phyloP scores from a whole-genome alignment of 2,113 vertebrate genomes.

The Xiphias gladius region DNA sequence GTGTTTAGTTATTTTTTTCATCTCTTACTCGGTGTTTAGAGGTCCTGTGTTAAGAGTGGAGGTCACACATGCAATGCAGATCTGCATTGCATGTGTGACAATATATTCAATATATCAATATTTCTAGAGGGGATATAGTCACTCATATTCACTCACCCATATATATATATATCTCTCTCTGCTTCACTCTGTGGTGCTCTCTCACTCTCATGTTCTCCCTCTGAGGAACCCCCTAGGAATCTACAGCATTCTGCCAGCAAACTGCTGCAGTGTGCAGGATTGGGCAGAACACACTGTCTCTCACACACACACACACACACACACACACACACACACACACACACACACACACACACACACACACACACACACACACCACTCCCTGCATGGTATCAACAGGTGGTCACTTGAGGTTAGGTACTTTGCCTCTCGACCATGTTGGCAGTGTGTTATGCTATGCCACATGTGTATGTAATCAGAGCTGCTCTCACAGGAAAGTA shows the following conservation, averaged over 20 bases:
- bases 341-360: conserved; percentile 5
- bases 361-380: neutral
- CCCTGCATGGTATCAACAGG: conserved; percentile 44
- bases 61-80: conserved; percentile 27
- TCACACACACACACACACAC: conserved; percentile 2
- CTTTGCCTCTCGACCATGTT: conserved; percentile 12
- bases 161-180: neutral
- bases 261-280: conserved; percentile 13
- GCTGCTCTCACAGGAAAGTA: conserved; percentile 52
- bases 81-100: too few species aligned
- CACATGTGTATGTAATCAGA: conserved; percentile 65
- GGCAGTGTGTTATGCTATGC: conserved; percentile 48
- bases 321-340: conserved; percentile 6
- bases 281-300: neutral
- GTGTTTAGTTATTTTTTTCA: neutral
- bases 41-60: conserved; percentile 29
- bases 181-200: neutral
- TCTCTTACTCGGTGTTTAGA: neutral
- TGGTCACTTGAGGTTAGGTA: conserved; percentile 34
- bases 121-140: neutral
- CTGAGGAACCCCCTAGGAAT: conserved; percentile 33
- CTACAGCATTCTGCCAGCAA: neutral
- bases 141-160: neutral
- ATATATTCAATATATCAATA: too few species aligned
- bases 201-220: conserved; percentile 11